Evolutionary conservation across 2,113 vertebrate genomes (phyloP).

Genomic region (Pollachius pollachius): DNA sequence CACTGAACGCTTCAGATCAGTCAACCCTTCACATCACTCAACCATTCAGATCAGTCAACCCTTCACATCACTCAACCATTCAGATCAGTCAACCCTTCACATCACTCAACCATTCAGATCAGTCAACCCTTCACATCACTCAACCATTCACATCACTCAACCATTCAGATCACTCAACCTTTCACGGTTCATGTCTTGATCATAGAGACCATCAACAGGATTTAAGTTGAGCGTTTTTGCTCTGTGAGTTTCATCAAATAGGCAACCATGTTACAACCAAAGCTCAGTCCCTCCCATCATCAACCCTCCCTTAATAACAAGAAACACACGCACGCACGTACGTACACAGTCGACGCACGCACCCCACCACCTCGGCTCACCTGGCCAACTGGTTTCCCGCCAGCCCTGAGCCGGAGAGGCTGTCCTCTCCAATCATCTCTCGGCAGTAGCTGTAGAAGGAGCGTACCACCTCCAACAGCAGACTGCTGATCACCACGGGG

Average conservation of each 20-base stretch:
- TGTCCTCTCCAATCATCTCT: constrained; percentile 81
- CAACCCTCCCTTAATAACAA: too few species aligned
- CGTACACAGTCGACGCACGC: too few species aligned
- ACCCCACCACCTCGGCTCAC: constrained; percentile 17
- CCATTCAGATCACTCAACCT: neutral
- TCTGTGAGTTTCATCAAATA: too few species aligned
- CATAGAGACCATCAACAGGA: too few species aligned
- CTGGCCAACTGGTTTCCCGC: constrained; percentile 81
- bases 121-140: neutral
- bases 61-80: neutral
- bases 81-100: neutral
- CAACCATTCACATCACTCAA: neutral
- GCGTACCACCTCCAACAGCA: constrained; percentile 90
- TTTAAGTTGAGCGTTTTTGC: too few species aligned
- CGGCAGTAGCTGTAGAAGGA: constrained; percentile 89
- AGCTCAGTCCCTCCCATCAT: too few species aligned
- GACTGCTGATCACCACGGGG: constrained; percentile 80
- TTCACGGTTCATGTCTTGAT: neutral
- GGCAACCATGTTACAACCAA: too few species aligned
- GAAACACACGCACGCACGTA: too few species aligned
- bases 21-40: too few species aligned
- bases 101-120: too few species aligned
- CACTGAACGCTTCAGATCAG: too few species aligned
- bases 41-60: neutral
- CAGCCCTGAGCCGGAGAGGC: constrained; percentile 77